These are phyloP conservation scores for Spea bombifrons DNA, from an alignment of 2,113 vertebrate species.

Conservation along the genomic window DNA sequence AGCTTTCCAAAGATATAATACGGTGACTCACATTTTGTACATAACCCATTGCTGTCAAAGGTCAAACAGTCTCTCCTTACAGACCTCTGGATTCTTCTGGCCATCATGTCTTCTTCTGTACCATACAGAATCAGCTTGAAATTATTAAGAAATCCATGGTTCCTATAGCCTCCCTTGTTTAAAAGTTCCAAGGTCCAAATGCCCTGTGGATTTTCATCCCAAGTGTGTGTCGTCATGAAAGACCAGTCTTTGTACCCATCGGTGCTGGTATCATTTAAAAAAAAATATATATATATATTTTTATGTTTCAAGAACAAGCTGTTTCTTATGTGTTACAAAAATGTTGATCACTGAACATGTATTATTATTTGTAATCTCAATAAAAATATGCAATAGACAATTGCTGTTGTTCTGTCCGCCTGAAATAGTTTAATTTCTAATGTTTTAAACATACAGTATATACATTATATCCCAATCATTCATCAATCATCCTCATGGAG, in stretches of 20 bases:
- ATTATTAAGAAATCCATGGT: slow-evolving; percentile 62
- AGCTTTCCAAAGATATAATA: too few relatives aligned
- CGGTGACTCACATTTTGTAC: slow-evolving; percentile 17
- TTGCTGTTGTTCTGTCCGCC: too few relatives aligned
- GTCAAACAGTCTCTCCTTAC: slow-evolving; percentile 44
- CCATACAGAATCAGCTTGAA: slow-evolving; percentile 67
- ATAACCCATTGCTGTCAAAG: slow-evolving; percentile 54
- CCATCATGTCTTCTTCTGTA: slow-evolving; percentile 63
- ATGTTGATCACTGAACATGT: too few relatives aligned
- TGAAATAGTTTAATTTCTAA: too few relatives aligned
- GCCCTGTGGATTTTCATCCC: slow-evolving; percentile 73
- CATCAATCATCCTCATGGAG: too few relatives aligned
- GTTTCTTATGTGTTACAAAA: too few relatives aligned
- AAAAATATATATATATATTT: too few relatives aligned
- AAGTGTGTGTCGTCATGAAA: slow-evolving; percentile 78
- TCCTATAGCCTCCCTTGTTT: slow-evolving; percentile 65
- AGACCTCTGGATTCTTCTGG: background rate
- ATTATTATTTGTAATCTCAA: too few relatives aligned
- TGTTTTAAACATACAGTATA: too few relatives aligned
- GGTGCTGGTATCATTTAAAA: slow-evolving; percentile 63
- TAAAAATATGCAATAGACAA: too few relatives aligned
- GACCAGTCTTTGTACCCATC: slow-evolving; percentile 71
- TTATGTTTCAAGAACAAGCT: too few relatives aligned
- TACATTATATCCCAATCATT: too few relatives aligned
- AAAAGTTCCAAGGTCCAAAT: slow-evolving; percentile 67